Evolutionary conservation across 2,888 invertebrate species (phyloP).

Genomic region (Nasonovia ribisnigri): DNA sequence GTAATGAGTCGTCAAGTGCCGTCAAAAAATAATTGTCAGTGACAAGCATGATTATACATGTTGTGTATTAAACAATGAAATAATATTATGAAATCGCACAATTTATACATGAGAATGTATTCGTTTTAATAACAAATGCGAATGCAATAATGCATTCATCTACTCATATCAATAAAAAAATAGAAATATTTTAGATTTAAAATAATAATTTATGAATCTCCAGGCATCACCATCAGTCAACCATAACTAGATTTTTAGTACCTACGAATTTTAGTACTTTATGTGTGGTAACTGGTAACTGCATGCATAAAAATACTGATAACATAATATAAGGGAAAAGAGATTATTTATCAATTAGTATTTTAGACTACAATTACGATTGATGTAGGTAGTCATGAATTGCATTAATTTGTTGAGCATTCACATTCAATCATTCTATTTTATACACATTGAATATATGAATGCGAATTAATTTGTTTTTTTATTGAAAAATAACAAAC

Average conservation of each 20-base stretch:
- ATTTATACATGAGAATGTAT: background rate
- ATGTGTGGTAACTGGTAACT: background rate
- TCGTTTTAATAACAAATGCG: background rate
- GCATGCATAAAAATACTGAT: rapidly evolving
- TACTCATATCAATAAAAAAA: background rate
- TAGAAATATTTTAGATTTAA: too few relatives aligned
- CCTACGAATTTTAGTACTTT: too few relatives aligned
- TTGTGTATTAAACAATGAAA: background rate
- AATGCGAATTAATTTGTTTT: background rate
- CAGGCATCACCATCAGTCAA: background rate
- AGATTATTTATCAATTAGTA: background rate
- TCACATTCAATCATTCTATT: background rate
- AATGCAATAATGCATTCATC: background rate
- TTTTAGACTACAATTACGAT: background rate
- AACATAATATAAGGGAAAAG: background rate
- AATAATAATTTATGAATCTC: background rate
- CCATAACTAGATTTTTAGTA: background rate
- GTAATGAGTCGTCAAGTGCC: background rate
- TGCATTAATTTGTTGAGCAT: background rate
- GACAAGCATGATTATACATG: background rate
- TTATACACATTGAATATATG: background rate
- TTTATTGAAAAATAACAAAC: background rate
- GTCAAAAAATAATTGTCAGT: background rate
- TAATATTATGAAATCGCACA: background rate
- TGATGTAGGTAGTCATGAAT: background rate